Evolutionary conservation across 2,797 vertebrate genomes (phyloP), one percentile per base, ranked within the genome.

Genomic region (Australoheros facetus): DNA sequence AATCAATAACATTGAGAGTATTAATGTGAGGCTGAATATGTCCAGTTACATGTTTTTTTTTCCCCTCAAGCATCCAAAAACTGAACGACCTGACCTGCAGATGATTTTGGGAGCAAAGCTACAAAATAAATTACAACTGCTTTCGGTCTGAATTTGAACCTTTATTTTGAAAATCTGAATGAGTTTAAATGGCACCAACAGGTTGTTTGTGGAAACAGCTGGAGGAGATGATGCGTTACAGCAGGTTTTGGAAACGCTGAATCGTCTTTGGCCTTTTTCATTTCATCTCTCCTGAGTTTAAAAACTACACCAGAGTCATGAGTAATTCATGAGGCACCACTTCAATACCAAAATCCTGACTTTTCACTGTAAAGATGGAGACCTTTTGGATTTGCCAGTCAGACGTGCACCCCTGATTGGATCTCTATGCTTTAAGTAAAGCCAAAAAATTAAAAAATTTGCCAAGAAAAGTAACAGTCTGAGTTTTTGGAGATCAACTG

Each of bases 1-100:
- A 69, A 86, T 77, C 71, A 58, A 69, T 7, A 64, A 86, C 83
- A 74, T 59, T 11, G 16, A 82, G 53, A 78, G 73, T 7, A 81
- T 73, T 10, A 37, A 77, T 1, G 37, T 53, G 70, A 78, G 48
- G 72, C 80, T 30, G 26, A 84, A 76, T 3, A 64, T 7, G 32
- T 78, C 74, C 86, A 73, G 64, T 56, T 59, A 71, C 45, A 14
- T 1, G 1, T 39, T 13, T 3, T 7, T 51, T 26, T 58, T 17
- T 56, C 42, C 10, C 37, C 37, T 11, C 26, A 39, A 69, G 34
- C 60, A 13, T 83, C 73, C 23, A 51, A 19, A 76, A 32, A 13
- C 55, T 1, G 3, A 56, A 7, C 13, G 7, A 42, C 16, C 39
- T 53, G n/a, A 66, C 28, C 34, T 56, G 23, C 14, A 66, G 13